phyloP scores from a whole-genome alignment of 2,113 vertebrate genomes.

The Rana temporaria region DNA sequence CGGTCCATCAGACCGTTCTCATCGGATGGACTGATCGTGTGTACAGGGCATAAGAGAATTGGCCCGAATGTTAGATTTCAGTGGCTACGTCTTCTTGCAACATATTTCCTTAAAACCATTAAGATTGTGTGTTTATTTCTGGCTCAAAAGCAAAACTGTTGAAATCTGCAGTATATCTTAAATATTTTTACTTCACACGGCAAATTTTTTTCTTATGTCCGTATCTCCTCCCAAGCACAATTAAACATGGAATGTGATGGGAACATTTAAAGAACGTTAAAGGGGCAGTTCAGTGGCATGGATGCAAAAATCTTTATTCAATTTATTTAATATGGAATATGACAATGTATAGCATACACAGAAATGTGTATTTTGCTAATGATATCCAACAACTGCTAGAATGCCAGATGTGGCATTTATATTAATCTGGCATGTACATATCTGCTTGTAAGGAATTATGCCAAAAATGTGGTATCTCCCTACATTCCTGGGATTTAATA shows the following conservation, averaged over 20 bases:
- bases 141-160: conserved; percentile 19
- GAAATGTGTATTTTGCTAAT: neutral
- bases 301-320: neutral
- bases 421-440: conserved; percentile 21
- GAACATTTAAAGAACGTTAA: neutral
- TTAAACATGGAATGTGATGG: conserved; percentile 38
- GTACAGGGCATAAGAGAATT: too few species aligned
- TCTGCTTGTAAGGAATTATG: conserved; percentile 34
- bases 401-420: conserved; percentile 19
- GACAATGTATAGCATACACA: neutral
- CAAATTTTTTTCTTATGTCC: conserved; percentile 42
- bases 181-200: conserved; percentile 40
- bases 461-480: conserved; percentile 55
- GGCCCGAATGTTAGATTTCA: neutral
- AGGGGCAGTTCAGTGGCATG: neutral
- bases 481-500: conserved; percentile 40
- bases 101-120: neutral
- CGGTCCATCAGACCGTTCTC: too few species aligned
- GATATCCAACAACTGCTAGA: conserved; percentile 12
- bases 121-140: conserved; percentile 17
- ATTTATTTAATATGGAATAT: neutral
- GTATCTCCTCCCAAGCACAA: conserved; percentile 5
- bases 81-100: neutral
- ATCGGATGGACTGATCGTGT: too few species aligned
- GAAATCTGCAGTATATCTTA: conserved; percentile 41